phyloP scores from a whole-genome alignment of 2,888 invertebrate genomes.

The Heliconius erato region DNA sequence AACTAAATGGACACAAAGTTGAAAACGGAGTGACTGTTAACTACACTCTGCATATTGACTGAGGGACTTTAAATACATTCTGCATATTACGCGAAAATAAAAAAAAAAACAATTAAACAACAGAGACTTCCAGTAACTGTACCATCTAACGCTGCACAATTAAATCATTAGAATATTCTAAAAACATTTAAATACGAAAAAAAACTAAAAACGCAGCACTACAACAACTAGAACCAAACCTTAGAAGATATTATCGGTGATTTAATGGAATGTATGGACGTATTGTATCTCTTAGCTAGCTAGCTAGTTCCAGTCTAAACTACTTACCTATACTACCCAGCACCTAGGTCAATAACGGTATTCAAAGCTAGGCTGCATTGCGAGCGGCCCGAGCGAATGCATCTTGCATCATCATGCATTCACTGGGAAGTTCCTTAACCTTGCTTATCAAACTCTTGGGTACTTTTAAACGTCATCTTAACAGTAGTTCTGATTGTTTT shows the following conservation, averaged over 20 bases:
- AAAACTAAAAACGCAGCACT: slow-evolving; percentile 28
- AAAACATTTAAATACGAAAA: slow-evolving; percentile 19
- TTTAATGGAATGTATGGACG: slow-evolving; percentile 45
- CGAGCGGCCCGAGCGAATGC: slow-evolving; percentile 69
- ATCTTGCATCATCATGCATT: slow-evolving; percentile 69
- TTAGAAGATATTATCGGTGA: slow-evolving; percentile 31
- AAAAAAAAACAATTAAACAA: slow-evolving; percentile 16
- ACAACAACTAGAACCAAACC: neutral
- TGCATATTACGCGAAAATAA: neutral
- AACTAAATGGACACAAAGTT: neutral
- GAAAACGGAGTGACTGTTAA: neutral
- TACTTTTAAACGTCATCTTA: slow-evolving; percentile 61
- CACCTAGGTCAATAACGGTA: slow-evolving; percentile 78
- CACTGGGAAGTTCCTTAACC: slow-evolving; percentile 65
- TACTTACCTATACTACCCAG: slow-evolving; percentile 53
- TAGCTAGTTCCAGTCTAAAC: slow-evolving; percentile 35
- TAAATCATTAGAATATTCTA: neutral
- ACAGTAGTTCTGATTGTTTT: slow-evolving; percentile 66
- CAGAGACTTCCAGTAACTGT: neutral
- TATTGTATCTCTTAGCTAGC: slow-evolving; percentile 41
- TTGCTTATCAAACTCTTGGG: slow-evolving; percentile 66
- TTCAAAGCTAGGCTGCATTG: slow-evolving; percentile 70
- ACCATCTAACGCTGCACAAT: neutral
- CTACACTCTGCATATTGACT: too few species aligned
- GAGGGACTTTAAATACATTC: neutral